phyloP scores from a whole-genome alignment of 2,113 vertebrate genomes.

The Zootoca vivipara region DNA sequence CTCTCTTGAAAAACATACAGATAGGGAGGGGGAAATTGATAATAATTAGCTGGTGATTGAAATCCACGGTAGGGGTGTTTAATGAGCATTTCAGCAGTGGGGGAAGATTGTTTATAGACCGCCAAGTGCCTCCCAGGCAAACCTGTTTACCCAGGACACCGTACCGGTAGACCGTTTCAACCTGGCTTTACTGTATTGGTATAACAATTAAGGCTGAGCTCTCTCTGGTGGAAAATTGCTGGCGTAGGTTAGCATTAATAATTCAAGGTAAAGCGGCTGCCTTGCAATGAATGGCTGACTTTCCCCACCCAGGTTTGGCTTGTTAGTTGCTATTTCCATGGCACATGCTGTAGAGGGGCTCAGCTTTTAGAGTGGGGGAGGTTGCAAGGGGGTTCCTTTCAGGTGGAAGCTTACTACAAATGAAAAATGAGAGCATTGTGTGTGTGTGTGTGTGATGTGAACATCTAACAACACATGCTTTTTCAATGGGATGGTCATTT shows the following conservation, averaged over 20 bases:
- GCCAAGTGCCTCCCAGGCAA: background rate
- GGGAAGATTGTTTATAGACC: constrained; percentile 14
- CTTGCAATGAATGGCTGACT: background rate
- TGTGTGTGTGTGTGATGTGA: too few species aligned
- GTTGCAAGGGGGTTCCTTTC: background rate
- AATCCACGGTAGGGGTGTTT: constrained; percentile 19
- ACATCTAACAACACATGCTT: too few species aligned
- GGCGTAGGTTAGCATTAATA: constrained; percentile 33
- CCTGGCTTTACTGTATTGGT: constrained; percentile 55
- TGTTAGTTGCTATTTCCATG: background rate
- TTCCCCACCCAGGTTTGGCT: background rate
- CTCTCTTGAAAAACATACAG: constrained; percentile 1
- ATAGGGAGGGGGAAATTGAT: constrained; percentile 48
- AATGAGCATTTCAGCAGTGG: background rate
- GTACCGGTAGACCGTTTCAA: constrained; percentile 18
- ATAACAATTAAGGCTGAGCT: constrained; percentile 45
- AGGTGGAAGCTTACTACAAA: background rate
- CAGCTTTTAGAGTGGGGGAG: background rate
- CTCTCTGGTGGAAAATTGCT: constrained; percentile 28
- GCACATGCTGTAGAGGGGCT: background rate
- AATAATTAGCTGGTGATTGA: constrained; percentile 45
- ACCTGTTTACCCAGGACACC: constrained; percentile 8
- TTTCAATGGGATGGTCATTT: background rate
- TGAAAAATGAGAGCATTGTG: too few species aligned
- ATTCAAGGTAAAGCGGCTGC: background rate